Evolutionary conservation across 2,113 vertebrate genomes (phyloP).

Genomic region (Taxidea taxus): DNA sequence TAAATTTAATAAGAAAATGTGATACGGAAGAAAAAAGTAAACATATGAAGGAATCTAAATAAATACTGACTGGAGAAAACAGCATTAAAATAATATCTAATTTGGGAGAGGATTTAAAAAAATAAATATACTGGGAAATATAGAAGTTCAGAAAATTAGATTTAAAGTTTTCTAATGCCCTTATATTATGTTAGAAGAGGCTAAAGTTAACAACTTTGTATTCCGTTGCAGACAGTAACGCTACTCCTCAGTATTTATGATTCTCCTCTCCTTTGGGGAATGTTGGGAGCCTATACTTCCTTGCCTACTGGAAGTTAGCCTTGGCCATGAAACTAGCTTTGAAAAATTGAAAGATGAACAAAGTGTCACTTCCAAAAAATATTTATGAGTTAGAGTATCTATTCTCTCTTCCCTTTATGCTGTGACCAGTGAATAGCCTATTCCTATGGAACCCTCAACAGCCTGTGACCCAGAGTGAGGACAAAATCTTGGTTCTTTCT

Average conservation of each 20-base stretch:
- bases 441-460: neutral
- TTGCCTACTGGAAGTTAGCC: neutral
- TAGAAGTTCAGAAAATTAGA: neutral
- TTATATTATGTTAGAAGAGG: neutral
- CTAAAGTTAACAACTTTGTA: neutral
- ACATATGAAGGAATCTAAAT: neutral
- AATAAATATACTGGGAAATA: neutral
- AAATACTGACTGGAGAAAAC: neutral
- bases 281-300: neutral
- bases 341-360: neutral
- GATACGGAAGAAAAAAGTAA: neutral
- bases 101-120: neutral
- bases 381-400: neutral
- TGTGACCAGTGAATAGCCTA: neutral
- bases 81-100: neutral
- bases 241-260: neutral
- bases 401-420: neutral
- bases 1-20: neutral
- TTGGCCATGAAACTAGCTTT: neutral
- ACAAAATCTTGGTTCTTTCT: neutral
- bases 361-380: neutral
- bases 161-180: neutral
- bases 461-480: neutral
- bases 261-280: neutral
- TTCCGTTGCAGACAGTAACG: neutral